Evolutionary conservation across 2,113 vertebrate species (phyloP).

Genomic region (Macrotus californicus): DNA sequence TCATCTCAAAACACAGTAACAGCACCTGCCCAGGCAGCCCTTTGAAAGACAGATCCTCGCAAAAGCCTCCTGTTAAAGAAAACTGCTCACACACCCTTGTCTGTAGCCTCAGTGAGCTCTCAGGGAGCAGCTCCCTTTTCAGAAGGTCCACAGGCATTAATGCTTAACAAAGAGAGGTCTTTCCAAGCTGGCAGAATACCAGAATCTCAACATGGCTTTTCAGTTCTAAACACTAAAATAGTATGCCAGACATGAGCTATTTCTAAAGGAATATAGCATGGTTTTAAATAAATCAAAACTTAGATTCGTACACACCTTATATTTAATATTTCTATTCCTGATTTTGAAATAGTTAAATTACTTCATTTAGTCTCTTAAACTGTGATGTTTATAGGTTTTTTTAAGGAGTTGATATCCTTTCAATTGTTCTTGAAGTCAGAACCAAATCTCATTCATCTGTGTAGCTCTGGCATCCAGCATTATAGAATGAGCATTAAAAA

Average conservation of each 20-base stretch:
- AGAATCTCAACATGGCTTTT: background rate
- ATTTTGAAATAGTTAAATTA: background rate
- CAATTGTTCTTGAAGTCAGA: background rate
- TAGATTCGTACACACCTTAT: background rate
- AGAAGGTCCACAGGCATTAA: background rate
- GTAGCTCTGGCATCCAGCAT: background rate
- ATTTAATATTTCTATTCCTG: background rate
- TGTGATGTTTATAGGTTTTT: background rate
- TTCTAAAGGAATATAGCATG: background rate
- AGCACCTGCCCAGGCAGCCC: background rate
- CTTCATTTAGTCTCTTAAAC: background rate
- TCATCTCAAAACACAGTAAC: background rate
- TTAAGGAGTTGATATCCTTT: background rate
- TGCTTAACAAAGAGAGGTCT: background rate
- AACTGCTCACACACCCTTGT: background rate
- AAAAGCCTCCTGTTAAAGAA: background rate
- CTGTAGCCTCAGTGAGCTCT: background rate
- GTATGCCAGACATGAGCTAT: background rate
- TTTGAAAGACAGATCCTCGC: background rate
- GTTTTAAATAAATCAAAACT: background rate
- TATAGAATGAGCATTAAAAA: background rate
- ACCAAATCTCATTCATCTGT: background rate
- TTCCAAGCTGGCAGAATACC: background rate
- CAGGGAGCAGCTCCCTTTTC: background rate
- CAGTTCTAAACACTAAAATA: background rate